Base-by-base conservation (phyloP, 2,797 vertebrate genomes). In the Rhinoraja longicauda region DNA sequence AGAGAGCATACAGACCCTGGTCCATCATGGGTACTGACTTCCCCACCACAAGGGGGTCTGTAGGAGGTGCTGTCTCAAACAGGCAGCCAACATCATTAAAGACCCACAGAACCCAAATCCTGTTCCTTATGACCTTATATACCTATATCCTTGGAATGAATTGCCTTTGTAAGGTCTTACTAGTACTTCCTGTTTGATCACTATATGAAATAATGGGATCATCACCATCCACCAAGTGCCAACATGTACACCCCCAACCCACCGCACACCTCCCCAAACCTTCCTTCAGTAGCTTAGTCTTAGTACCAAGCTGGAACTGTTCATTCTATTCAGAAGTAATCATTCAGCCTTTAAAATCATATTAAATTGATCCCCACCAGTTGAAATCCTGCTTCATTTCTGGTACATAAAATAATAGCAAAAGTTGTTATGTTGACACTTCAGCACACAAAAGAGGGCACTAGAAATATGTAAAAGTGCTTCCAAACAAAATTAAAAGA, bases 401-500 rank as follows among this genome's bases (percentile, higher is more conserved):
- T n/a, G 29, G 26, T 26, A 86, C 12, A n/a, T 17, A 1, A 53
- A 86, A 29, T 10, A 59, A 29, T 13, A 59, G 29, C 84, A 84
- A 24, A 8, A 29, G 26, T 57, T 3, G 82, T n/a, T 86, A 29
- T 62, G 53, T 62, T 2, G 73, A 76, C 29, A n/a, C n/a, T 86
- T 86, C 57, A 62, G 5, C 26, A 59, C 29, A 84, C 9, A 62
- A 86, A 29, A n/a, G 26, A 86, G 29, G 29, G 5, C 29, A 81
- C 57, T 62, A 62, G 2, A 29, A n/a, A 86, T 62, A n/a, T 86
- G 57, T 57, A 62, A 62, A 86, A 12, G 53, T 62, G 62, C 29
- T n/a, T n/a, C 57, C 15, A 86, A 76, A 86, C 64, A 62, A 29
- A 86, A 62, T 86, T 62, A 86, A n/a, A 86, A 62, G 57, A 86